Conservation (phyloP, 2,113 vertebrate species). For the Chaetops frenatus region DNA sequence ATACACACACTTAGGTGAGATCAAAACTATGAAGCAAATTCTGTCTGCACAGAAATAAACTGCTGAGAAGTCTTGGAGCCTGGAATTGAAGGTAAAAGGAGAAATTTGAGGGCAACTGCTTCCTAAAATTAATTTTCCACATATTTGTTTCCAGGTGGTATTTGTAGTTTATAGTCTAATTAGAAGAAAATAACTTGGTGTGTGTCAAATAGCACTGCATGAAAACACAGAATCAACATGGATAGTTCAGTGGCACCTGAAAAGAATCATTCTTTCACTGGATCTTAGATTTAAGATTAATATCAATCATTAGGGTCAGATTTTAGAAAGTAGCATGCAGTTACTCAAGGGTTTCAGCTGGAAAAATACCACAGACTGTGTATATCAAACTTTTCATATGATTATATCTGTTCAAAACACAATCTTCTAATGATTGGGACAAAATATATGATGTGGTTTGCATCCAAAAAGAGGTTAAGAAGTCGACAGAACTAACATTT, state of each 20-base stretch:
- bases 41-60: background rate
- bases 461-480: background rate
- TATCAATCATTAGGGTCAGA: background rate
- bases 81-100: background rate
- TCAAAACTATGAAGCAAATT: background rate
- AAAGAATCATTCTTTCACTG: background rate
- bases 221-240: background rate
- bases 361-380: background rate
- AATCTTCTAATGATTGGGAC: background rate
- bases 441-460: background rate
- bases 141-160: background rate
- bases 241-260: background rate
- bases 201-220: background rate
- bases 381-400: background rate
- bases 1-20: background rate
- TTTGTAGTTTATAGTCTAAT: background rate
- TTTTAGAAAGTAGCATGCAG: background rate
- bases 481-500: background rate
- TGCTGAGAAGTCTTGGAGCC: background rate
- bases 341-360: background rate
- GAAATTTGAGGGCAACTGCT: background rate
- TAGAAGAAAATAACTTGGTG: background rate
- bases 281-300: background rate
- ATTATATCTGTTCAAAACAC: background rate
- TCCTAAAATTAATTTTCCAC: background rate